Evolutionary conservation across 2,888 invertebrate species (phyloP).

Genomic region (Euphydryas editha): DNA sequence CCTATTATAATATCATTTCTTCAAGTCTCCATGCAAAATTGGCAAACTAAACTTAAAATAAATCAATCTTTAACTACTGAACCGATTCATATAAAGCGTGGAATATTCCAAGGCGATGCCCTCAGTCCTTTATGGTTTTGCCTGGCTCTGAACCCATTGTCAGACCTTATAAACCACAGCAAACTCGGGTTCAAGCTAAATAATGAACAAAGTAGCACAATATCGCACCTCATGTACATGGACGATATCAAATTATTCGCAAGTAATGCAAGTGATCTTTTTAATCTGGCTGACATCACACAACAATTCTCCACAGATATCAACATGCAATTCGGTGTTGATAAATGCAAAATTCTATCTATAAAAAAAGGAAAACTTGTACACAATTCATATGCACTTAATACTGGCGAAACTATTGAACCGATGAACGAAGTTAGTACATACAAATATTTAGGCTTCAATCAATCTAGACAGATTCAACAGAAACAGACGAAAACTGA

Average conservation of each 20-base stretch:
- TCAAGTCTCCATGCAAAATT: slow-evolving; percentile 24
- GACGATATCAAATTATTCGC: slow-evolving; percentile 24
- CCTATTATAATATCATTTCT: slow-evolving; percentile 24
- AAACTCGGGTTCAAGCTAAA: neutral
- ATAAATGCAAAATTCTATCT: no score
- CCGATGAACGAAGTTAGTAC: slow-evolving; percentile 8
- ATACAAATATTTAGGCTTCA: slow-evolving; percentile 27
- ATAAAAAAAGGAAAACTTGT: no score
- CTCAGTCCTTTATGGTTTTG: no score
- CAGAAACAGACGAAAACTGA: slow-evolving; percentile 6
- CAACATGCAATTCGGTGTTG: slow-evolving; percentile 19
- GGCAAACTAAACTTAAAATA: no score
- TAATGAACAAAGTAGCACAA: neutral
- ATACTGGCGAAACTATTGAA: slow-evolving; percentile 2
- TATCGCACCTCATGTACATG: slow-evolving; percentile 19
- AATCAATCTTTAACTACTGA: no score
- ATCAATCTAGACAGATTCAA: slow-evolving; percentile 19
- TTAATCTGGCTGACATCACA: slow-evolving; percentile 14
- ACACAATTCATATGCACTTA: slow-evolving; percentile 3
- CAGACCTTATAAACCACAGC: neutral
- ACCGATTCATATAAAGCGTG: no score
- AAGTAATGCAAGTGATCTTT: neutral
- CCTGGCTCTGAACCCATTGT: no score
- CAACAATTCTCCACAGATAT: slow-evolving; percentile 20
- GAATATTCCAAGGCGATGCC: no score